These are phyloP conservation scores for Fregata magnificens DNA, from an alignment of 2,113 vertebrate genomes.

Conservation along the genomic window DNA sequence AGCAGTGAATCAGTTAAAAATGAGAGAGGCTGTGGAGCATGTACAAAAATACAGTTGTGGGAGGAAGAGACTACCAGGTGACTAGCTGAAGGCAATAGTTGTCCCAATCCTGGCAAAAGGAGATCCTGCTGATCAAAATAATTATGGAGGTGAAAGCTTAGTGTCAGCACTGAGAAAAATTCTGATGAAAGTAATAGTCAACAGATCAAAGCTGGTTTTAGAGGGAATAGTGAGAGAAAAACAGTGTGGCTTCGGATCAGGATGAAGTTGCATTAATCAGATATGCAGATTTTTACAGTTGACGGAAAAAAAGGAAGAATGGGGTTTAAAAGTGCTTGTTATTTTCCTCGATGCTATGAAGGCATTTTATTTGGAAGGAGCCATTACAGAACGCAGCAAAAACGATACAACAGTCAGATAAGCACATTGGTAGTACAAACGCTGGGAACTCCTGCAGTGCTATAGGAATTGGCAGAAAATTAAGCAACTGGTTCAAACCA, in stretches of 20 bases:
- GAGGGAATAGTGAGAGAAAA: not conserved
- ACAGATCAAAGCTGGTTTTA: not conserved
- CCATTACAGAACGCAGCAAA: not conserved
- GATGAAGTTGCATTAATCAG: not conserved
- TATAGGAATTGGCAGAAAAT: constrained; percentile 1
- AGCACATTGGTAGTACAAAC: not conserved
- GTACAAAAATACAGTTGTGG: not conserved
- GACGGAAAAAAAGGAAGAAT: not conserved
- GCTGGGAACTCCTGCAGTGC: not conserved
- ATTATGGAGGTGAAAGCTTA: not conserved
- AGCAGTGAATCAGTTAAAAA: not conserved
- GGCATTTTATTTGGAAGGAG: not conserved
- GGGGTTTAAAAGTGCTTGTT: not conserved
- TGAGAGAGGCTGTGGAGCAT: accelerated
- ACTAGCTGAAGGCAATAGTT: constrained; percentile 14
- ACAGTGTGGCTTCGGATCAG: not conserved
- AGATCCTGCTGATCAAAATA: not conserved
- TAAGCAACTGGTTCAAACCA: not conserved
- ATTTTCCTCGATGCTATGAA: not conserved
- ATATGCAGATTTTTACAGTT: not conserved
- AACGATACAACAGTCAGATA: not conserved
- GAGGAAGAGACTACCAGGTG: not conserved
- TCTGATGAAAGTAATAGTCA: not conserved
- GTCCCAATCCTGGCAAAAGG: not conserved
- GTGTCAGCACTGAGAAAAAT: not conserved